Percentiles rank a stretch among this genome's conserved stretches.
Conservation (phyloP, 37 sponge, comb jelly and placozoan species). For the Spongia lamella region DNA sequence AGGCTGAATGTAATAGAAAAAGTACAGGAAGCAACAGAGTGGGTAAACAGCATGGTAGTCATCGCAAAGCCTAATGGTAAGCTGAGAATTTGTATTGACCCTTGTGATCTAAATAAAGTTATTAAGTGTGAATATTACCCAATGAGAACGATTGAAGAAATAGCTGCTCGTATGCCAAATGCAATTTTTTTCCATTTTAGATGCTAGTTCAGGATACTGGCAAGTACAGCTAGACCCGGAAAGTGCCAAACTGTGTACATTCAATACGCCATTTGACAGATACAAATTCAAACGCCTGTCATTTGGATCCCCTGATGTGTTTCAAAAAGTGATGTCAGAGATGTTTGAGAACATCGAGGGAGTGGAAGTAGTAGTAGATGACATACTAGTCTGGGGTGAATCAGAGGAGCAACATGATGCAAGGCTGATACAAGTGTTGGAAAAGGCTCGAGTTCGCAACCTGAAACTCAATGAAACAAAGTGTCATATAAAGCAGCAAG, state of each 20-base stretch:
- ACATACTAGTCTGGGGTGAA: no score
- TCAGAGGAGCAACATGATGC: no score
- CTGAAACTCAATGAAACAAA: constrained; percentile 34
- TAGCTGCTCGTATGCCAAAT: constrained; percentile 28
- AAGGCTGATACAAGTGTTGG: constrained; percentile 15
- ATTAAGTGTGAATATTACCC: constrained; percentile 43
- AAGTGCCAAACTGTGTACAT: constrained; percentile 36
- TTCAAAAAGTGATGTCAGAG: no score
- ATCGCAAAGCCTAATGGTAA: constrained; percentile 47
- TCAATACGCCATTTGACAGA: constrained; percentile 59
- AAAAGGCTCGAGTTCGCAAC: constrained; percentile 20
- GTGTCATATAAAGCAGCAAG: not conserved
- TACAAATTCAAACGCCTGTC: constrained; percentile 42
- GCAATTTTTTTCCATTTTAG: constrained; percentile 45
- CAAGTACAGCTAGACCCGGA: constrained; percentile 30
- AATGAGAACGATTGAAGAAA: constrained; percentile 53
- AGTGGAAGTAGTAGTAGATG: no score
- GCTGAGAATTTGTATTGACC: constrained; percentile 47
- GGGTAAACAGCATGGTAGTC: constrained; percentile 56
- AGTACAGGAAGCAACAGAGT: constrained; percentile 48
- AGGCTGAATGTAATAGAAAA: constrained; percentile 9
- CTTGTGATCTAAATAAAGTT: constrained; percentile 46
- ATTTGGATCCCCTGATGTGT: constrained; percentile 35
- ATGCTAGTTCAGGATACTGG: constrained; percentile 55
- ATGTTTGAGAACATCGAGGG: no score